phyloP scores from a whole-genome alignment of 2,888 invertebrate species.

The Chrysina gloriosa region DNA sequence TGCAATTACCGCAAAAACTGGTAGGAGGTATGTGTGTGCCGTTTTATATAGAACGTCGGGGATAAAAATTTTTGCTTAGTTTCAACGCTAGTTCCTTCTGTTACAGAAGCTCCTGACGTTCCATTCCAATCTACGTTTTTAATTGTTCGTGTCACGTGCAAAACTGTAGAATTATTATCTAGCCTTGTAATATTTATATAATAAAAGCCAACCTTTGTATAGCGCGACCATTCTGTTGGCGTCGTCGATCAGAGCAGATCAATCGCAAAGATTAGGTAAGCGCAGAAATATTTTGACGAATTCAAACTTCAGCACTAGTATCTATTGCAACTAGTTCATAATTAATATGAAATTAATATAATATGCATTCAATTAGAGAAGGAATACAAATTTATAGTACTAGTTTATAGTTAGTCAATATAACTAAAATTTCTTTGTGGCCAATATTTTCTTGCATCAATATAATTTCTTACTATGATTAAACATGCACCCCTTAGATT shows the following conservation, averaged over 20 bases:
- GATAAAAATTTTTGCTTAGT: conserved; percentile 25
- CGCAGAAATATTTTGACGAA: neutral
- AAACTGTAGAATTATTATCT: conserved; percentile 20
- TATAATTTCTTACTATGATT: too few relatives aligned
- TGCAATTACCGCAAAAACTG: conserved; percentile 15
- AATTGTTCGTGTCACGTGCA: conserved; percentile 19
- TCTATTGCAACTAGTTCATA: neutral
- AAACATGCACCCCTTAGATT: too few relatives aligned
- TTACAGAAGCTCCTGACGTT: neutral
- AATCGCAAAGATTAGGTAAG: conserved; percentile 12
- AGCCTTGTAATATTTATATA: conserved; percentile 17
- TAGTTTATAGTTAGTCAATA: too few relatives aligned
- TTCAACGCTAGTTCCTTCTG: conserved; percentile 1
- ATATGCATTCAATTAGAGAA: too few relatives aligned
- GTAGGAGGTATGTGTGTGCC: conserved; percentile 29
- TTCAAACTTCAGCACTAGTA: too few relatives aligned
- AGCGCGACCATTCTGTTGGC: conserved; percentile 1
- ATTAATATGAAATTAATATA: too few relatives aligned
- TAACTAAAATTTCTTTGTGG: too few relatives aligned
- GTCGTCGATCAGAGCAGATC: neutral
- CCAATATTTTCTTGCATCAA: too few relatives aligned
- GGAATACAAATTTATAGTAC: too few relatives aligned
- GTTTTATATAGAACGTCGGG: conserved; percentile 16
- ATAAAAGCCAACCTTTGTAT: conserved; percentile 25
- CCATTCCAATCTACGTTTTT: neutral